Evolutionary conservation across 64 coral and sea anemone genomes (phyloP).

Genomic region (Montipora foliosa): DNA sequence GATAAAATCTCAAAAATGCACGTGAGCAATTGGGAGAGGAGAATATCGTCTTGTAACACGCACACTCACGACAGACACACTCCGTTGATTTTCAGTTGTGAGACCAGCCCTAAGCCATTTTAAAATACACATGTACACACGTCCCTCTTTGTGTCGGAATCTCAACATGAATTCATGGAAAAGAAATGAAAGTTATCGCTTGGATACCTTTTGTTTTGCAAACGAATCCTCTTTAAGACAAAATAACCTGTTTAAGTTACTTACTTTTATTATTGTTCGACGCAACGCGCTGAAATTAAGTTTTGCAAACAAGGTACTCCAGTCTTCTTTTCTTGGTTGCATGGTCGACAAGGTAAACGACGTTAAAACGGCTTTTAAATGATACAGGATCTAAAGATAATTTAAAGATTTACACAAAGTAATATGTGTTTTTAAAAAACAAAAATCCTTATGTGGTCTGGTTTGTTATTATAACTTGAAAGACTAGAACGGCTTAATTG

Average conservation of each 20-base stretch:
- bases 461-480: not conserved
- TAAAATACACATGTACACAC: not conserved
- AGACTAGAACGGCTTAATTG: not conserved
- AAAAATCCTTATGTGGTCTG: not conserved
- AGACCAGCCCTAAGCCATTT: not conserved
- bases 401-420: conserved; percentile 30
- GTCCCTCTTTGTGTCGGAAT: not conserved
- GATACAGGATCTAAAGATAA: not conserved
- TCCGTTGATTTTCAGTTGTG: too few relatives aligned
- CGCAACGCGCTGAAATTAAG: not conserved
- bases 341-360: too few relatives aligned
- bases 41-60: too few relatives aligned
- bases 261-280: conserved; percentile 3
- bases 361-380: not conserved
- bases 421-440: conserved; percentile 9
- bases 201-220: conserved; percentile 23
- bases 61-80: too few relatives aligned
- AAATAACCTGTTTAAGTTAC: conserved; percentile 38
- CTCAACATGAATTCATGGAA: conserved; percentile 44
- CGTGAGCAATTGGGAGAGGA: too few relatives aligned
- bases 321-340: not conserved
- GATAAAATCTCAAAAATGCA: too few relatives aligned
- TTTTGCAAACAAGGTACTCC: too few relatives aligned
- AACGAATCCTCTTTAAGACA: conserved; percentile 29
- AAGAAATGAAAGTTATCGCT: conserved; percentile 45